A percentile compares a stretch with the other conserved stretches of the same genome.
These are phyloP conservation scores for Oostethus manadensis DNA, from an alignment of 2,113 vertebrate species.

Conservation along the genomic window DNA sequence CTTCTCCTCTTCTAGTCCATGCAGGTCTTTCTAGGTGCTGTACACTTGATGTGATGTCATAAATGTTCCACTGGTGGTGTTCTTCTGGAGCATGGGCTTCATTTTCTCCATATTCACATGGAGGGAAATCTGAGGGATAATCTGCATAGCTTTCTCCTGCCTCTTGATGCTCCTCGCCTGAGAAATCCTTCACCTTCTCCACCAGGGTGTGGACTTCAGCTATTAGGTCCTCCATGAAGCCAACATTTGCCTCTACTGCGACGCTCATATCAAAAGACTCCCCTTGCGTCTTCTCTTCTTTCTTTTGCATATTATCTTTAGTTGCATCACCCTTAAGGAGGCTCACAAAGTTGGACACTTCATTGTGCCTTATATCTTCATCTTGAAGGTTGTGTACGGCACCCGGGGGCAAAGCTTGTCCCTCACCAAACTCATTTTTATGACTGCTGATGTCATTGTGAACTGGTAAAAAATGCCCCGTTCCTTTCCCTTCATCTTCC, in stretches of 20 bases:
- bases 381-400: slow-evolving; percentile 30
- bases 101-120: slow-evolving; percentile 49
- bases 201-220: slow-evolving; percentile 32
- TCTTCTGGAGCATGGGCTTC: slow-evolving; percentile 12
- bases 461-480: no score
- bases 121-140: slow-evolving; percentile 66
- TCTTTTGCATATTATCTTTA: slow-evolving; percentile 10
- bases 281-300: slow-evolving; percentile 20
- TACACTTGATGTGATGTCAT: not conserved
- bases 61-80: not conserved
- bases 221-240: slow-evolving; percentile 19
- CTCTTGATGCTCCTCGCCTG: slow-evolving; percentile 65
- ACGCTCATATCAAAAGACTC: not conserved
- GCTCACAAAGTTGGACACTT: slow-evolving; percentile 39
- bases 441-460: not conserved
- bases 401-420: slow-evolving; percentile 31
- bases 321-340: slow-evolving; percentile 21
- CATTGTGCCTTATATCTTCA: slow-evolving; percentile 33
- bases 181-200: slow-evolving; percentile 63
- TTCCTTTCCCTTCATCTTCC: no score
- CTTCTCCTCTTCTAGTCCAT: not conserved
- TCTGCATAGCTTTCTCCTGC: slow-evolving; percentile 69
- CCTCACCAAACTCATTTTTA: slow-evolving; percentile 32
- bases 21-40: not conserved
- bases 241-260: slow-evolving; percentile 12